Percentiles rank a stretch among this genome's conserved stretches.
phyloP scores from a whole-genome alignment of 2,888 invertebrate species.

The Adelphocoris suturalis region DNA sequence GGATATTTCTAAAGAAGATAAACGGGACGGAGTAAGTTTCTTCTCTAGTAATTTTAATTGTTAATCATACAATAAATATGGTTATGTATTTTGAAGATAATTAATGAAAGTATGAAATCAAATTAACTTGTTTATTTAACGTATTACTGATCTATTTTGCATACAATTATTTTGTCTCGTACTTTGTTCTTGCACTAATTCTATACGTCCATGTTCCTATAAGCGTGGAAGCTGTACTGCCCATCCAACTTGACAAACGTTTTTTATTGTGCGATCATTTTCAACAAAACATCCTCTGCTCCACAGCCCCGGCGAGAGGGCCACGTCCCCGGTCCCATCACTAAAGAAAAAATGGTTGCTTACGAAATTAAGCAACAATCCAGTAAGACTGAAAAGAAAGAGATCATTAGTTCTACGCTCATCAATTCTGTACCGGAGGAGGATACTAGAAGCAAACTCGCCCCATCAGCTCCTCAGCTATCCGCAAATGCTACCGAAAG shows the following conservation, averaged over 20 bases:
- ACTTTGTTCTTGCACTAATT: no score
- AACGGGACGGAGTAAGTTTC: constrained; percentile 59
- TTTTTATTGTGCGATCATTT: neutral
- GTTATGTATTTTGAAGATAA: no score
- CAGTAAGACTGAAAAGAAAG: constrained; percentile 59
- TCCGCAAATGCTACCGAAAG: neutral
- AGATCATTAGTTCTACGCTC: constrained; percentile 56
- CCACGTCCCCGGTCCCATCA: constrained; percentile 82
- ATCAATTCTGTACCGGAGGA: constrained; percentile 60
- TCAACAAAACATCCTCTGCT: neutral
- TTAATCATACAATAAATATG: no score
- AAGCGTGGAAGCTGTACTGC: no score
- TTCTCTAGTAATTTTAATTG: neutral
- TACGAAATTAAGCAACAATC: constrained; percentile 63
- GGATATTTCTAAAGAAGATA: constrained; percentile 70
- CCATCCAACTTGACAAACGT: no score
- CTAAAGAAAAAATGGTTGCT: constrained; percentile 82
- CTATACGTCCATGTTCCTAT: no score
- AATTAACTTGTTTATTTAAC: no score
- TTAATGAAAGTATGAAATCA: no score
- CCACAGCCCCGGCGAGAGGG: constrained; percentile 76
- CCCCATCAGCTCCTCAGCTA: constrained; percentile 1
- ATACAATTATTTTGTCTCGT: no score
- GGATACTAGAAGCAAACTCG: constrained; percentile 41
- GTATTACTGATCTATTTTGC: no score